A percentile compares a stretch with the other conserved stretches of the same genome.
Conservation (phyloP, 2,797 vertebrate species). For the Sebastiscus tertius region DNA sequence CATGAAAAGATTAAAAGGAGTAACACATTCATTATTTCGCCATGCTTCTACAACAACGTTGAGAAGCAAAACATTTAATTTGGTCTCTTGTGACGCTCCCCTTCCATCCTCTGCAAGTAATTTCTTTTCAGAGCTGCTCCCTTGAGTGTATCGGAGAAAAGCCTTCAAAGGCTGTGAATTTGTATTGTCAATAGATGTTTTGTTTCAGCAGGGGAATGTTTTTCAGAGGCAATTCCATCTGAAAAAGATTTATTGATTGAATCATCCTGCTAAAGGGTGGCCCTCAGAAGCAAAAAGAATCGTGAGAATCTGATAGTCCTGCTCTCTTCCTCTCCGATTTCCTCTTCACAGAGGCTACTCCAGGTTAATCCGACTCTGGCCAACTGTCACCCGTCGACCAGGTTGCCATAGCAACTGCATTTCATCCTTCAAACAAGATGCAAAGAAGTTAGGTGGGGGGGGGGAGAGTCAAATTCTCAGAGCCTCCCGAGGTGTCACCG, state of each 20-base stretch:
- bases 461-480: conserved; percentile 7
- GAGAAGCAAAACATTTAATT: conserved; percentile 49
- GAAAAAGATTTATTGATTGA: conserved; percentile 63
- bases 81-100: conserved; percentile 47
- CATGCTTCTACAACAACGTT: neutral
- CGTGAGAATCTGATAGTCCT: conserved; percentile 17
- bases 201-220: conserved; percentile 43
- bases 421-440: conserved; percentile 46
- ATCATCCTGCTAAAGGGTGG: conserved; percentile 29
- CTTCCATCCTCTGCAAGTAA: conserved; percentile 17
- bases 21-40: conserved; percentile 2
- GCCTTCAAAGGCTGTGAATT: conserved; percentile 48
- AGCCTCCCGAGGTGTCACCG: conserved; percentile 3
- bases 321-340: neutral
- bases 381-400: conserved; percentile 20
- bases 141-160: conserved; percentile 37
- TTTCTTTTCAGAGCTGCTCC: conserved; percentile 18
- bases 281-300: conserved; percentile 9
- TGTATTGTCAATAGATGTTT: conserved; percentile 62
- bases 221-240: conserved; percentile 58
- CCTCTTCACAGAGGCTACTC: conserved; percentile 31
- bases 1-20: conserved; percentile 27
- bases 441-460: conserved; percentile 15
- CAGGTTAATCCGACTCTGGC: conserved; percentile 54
- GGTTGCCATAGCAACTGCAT: conserved; percentile 67